phyloP scores from a whole-genome alignment of 2,888 invertebrate genomes.

The Lepidocyrtoides sp. region DNA sequence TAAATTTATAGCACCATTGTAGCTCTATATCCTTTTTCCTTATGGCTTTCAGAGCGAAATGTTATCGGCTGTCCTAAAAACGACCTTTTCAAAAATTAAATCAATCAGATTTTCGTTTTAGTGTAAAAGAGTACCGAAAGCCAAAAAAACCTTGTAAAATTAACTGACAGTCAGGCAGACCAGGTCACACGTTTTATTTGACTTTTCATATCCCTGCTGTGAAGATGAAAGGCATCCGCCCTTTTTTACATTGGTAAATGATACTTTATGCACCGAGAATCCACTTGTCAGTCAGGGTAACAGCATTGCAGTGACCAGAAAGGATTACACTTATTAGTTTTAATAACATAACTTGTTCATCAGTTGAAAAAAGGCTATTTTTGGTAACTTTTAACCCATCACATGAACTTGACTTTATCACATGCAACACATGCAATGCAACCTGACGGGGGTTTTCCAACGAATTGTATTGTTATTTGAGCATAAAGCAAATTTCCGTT shows the following conservation, averaged over 20 bases:
- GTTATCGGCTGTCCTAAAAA: not conserved
- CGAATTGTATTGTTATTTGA: not conserved
- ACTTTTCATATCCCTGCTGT: slow-evolving; percentile 55
- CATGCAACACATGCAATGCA: not conserved
- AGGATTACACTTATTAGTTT: slow-evolving; percentile 36
- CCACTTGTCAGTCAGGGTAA: slow-evolving; percentile 32
- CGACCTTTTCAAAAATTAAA: slow-evolving; percentile 4
- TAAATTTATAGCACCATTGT: no score
- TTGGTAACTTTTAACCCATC: not conserved
- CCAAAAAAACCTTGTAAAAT: slow-evolving; percentile 40
- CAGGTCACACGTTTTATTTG: slow-evolving; percentile 66
- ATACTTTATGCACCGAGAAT: not conserved
- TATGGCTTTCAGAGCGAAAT: not conserved
- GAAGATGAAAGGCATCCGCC: slow-evolving; percentile 69
- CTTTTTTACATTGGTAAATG: not conserved
- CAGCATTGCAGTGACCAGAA: slow-evolving; percentile 40
- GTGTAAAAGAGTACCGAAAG: slow-evolving; percentile 1
- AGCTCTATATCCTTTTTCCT: not conserved
- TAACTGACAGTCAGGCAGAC: slow-evolving; percentile 56
- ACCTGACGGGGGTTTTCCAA: not conserved
- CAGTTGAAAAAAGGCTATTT: slow-evolving; percentile 26
- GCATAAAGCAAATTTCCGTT: not conserved
- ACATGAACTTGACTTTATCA: not conserved
- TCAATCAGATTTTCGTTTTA: slow-evolving; percentile 32
- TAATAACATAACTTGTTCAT: not conserved